Evolutionary conservation across 1,140 invertebrate genomes (phyloP).

Genomic region (Rhagoletis pomonella): DNA sequence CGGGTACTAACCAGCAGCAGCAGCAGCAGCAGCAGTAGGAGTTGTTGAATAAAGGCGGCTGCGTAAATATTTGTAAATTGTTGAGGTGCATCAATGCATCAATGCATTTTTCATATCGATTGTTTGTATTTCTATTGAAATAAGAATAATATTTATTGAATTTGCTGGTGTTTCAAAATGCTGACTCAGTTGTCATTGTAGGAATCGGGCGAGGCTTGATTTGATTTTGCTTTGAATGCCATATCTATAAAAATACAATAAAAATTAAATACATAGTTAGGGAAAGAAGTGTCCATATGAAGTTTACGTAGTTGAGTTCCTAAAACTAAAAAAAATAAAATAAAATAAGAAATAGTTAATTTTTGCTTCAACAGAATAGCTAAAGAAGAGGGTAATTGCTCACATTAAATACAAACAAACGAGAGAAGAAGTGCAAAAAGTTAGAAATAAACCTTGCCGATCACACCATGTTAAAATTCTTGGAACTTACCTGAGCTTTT

Average conservation of each 20-base stretch:
- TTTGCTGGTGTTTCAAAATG: conserved; percentile 17
- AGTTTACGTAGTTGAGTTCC: too few relatives aligned
- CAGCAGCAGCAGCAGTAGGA: background rate
- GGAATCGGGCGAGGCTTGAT: background rate
- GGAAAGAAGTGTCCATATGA: too few relatives aligned
- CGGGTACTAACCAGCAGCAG: background rate
- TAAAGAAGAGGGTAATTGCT: too few relatives aligned
- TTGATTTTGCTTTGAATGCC: conserved; percentile 9
- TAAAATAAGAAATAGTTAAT: too few relatives aligned
- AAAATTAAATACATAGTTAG: too few relatives aligned
- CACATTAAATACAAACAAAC: too few relatives aligned
- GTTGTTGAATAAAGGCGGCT: conserved; percentile 48
- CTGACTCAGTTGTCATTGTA: background rate
- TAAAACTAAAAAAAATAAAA: too few relatives aligned
- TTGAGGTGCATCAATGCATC: conserved; percentile 45
- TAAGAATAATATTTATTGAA: conserved; percentile 53
- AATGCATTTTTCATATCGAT: conserved; percentile 48
- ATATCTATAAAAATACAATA: background rate
- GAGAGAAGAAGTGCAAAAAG: too few relatives aligned
- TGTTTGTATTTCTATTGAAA: conserved; percentile 53
- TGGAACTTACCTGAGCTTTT: too few relatives aligned
- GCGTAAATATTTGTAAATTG: conserved; percentile 52
- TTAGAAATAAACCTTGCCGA: too few relatives aligned
- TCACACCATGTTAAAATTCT: too few relatives aligned
- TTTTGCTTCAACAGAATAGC: too few relatives aligned